Percentiles rank a stretch among this genome's conserved stretches.
These are phyloP conservation scores for Accipiter cooperii DNA, from an alignment of 2,113 vertebrate genomes.

Conservation along the genomic window DNA sequence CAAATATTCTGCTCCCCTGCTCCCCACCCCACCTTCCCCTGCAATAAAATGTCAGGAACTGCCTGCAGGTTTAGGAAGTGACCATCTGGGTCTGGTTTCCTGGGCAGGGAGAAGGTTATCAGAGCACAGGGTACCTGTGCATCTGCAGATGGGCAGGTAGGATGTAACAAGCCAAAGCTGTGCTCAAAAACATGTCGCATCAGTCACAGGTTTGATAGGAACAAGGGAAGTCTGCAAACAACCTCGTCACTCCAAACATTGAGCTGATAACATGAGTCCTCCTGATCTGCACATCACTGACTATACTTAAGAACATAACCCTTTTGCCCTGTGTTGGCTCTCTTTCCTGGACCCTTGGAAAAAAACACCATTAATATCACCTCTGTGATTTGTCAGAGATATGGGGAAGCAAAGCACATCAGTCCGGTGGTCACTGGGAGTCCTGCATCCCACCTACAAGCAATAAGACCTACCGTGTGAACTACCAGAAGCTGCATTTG, in stretches of 20 bases:
- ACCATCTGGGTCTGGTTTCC: neutral
- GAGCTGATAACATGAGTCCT: neutral
- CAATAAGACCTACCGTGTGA: neutral
- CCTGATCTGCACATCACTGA: neutral
- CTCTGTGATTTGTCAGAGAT: neutral
- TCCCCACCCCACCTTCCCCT: too few relatives aligned
- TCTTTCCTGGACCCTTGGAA: neutral
- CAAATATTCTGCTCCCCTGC: neutral
- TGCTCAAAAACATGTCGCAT: fast-evolving
- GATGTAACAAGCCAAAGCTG: neutral
- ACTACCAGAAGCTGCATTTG: neutral
- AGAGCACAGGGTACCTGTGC: neutral
- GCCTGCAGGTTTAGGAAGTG: neutral
- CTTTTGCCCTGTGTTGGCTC: neutral
- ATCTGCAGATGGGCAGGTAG: neutral
- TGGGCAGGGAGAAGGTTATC: neutral
- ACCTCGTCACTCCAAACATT: neutral
- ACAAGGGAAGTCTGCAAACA: neutral
- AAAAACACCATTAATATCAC: neutral
- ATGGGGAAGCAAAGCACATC: neutral
- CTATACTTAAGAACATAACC: neutral
- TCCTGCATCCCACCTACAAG: neutral
- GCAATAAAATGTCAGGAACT: neutral
- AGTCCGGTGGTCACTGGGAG: neutral
- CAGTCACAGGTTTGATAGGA: neutral